Conservation (phyloP, 1,140 invertebrate species). For the Cheumatopsyche charites region DNA sequence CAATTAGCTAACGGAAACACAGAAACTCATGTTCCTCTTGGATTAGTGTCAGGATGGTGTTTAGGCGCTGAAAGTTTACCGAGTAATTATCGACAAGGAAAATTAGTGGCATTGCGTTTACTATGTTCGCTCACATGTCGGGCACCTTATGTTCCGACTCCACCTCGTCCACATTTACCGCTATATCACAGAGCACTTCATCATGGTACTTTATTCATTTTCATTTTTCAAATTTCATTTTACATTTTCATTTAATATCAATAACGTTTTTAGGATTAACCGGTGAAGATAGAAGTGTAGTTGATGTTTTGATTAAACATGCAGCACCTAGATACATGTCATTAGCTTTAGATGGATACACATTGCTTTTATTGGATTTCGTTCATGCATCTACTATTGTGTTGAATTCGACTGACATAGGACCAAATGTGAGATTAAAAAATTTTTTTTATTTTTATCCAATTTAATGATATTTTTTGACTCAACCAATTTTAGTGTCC, state of each 20-base stretch:
- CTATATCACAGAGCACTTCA: conserved; percentile 91
- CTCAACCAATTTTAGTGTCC: conserved; percentile 67
- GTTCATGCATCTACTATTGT: conserved; percentile 89
- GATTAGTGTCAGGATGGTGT: conserved; percentile 88
- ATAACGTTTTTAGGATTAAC: conserved; percentile 59
- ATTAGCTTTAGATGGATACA: conserved; percentile 85
- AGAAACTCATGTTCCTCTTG: conserved; percentile 69
- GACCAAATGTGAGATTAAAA: conserved; percentile 66
- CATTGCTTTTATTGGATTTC: conserved; percentile 86
- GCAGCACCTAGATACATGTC: conserved; percentile 86
- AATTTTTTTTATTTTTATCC: neutral
- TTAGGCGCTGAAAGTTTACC: conserved; percentile 78
- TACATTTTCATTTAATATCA: conserved; percentile 27
- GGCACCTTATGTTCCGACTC: conserved; percentile 56
- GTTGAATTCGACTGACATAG: conserved; percentile 79
- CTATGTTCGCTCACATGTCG: conserved; percentile 75
- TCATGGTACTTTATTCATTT: conserved; percentile 62
- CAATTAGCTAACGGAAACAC: conserved; percentile 60
- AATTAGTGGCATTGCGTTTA: conserved; percentile 78
- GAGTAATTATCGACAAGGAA: conserved; percentile 69
- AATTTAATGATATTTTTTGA: conserved; percentile 23
- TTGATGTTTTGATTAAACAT: conserved; percentile 67
- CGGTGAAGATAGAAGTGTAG: conserved; percentile 65
- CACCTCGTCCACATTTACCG: conserved; percentile 71
- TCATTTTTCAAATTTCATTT: neutral